Evolutionary conservation across 2,888 invertebrate genomes (phyloP), one percentile per base, ranked within the genome.

Genomic region (Drosophila gaucha): DNA sequence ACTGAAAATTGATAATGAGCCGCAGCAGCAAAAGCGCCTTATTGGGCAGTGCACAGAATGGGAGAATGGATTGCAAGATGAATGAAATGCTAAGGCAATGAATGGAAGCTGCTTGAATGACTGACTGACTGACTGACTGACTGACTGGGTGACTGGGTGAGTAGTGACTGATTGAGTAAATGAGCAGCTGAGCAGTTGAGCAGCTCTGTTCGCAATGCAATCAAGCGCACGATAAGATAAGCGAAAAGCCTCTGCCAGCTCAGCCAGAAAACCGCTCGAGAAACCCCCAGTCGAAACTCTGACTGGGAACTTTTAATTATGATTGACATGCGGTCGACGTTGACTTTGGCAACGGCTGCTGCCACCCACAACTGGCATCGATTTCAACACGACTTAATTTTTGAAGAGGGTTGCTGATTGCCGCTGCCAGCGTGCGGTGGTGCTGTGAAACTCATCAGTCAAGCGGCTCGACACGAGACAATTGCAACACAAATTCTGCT

Each of bases 331-430:
- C 84, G 84, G 84, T 82, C 67, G 76, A 36, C 74, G 50, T 41
- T 49, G 46, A 50, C 41, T n/a, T 26, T 38, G 20, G 50, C 49
- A 26, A n/a, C 63, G 18, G 47, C 64, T 49, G 51, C 58, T 58
- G 59, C 62, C 66, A 63, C 84, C 78, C 71, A 78, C 80, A 74
- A 63, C 63, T 47, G 79, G 80, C 78, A 86, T 82, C 82, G 86
- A 82, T 82, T 86, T 86, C 82, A 80, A 83, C 82, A 86, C 86
- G 73, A 82, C 78, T 82, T 80, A 86, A 86, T 82, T 82, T 83
- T 64, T 78, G 86, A 82, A 82, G 82, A 86, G 82, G 82, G 82
- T 82, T 82, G 86, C 65, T 78, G 84, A 77, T 85, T 82, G 76
- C 80, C 28, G 47, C 67, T 66, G 72, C 66, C 70, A 69, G 49